phyloP scores from a whole-genome alignment of 2,888 invertebrate species.

The Agrotis segetum region DNA sequence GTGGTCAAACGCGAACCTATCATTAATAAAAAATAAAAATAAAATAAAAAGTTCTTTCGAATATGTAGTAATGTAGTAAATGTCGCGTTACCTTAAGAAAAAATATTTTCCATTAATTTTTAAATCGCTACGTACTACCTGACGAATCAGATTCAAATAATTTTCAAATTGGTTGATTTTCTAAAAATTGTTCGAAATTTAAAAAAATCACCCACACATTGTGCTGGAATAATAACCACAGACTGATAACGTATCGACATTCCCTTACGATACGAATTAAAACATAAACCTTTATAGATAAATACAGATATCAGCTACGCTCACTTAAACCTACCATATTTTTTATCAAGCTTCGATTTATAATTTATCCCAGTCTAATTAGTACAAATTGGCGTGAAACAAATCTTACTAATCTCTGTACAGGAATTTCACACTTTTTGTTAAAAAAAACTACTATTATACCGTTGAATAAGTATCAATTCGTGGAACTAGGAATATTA shows the following conservation, averaged over 20 bases:
- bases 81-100: too few relatives aligned
- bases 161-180: background rate
- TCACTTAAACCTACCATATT: constrained; percentile 26
- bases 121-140: too few relatives aligned
- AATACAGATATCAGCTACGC: constrained; percentile 46
- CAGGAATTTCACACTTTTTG: constrained; percentile 62
- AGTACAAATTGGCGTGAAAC: constrained; percentile 49
- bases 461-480: constrained; percentile 59
- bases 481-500: constrained; percentile 49
- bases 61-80: too few relatives aligned
- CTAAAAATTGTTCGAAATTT: background rate
- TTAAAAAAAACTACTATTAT: constrained; percentile 16
- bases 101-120: too few relatives aligned
- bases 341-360: background rate
- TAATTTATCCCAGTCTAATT: constrained; percentile 40
- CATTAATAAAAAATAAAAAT: too few relatives aligned
- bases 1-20: too few relatives aligned
- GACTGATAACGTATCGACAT: constrained; percentile 2
- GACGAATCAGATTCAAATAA: too few relatives aligned
- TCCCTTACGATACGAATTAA: constrained; percentile 8
- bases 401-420: constrained; percentile 20
- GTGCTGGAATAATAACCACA: background rate
- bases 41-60: too few relatives aligned
- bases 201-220: background rate
- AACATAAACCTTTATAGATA: constrained; percentile 12